phyloP scores from a whole-genome alignment of 2,797 vertebrate species.

The Falco cherrug region DNA sequence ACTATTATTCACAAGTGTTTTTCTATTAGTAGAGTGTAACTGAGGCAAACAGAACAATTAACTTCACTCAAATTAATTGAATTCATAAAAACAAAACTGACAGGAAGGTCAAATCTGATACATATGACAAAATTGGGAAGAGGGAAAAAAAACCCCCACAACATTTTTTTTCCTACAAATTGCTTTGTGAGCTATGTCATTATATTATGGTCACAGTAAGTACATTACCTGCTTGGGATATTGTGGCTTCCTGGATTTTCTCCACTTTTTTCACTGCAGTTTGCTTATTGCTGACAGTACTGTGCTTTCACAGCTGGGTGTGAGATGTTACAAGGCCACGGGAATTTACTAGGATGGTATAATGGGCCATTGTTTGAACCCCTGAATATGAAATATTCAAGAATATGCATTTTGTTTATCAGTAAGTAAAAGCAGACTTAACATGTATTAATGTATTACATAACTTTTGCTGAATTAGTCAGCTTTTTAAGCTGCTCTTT shows the following conservation, averaged over 20 bases:
- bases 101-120: neutral
- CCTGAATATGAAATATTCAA: neutral
- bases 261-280: neutral
- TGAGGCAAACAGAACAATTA: neutral
- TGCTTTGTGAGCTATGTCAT: neutral
- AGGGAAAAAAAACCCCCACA: neutral
- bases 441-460: neutral
- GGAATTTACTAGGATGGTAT: neutral
- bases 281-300: neutral
- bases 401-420: neutral
- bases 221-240: neutral
- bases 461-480: conserved; percentile 10
- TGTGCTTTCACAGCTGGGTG: neutral
- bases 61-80: neutral
- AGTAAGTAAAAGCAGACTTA: neutral
- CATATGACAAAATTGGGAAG: neutral
- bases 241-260: neutral
- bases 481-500: neutral
- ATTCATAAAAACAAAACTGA: neutral
- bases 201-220: neutral
- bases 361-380: neutral
- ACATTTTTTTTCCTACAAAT: neutral
- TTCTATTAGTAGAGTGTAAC: neutral
- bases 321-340: neutral
- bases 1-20: neutral